phyloP scores from a whole-genome alignment of 2,888 invertebrate species.

The Erpobdella octoculata region DNA sequence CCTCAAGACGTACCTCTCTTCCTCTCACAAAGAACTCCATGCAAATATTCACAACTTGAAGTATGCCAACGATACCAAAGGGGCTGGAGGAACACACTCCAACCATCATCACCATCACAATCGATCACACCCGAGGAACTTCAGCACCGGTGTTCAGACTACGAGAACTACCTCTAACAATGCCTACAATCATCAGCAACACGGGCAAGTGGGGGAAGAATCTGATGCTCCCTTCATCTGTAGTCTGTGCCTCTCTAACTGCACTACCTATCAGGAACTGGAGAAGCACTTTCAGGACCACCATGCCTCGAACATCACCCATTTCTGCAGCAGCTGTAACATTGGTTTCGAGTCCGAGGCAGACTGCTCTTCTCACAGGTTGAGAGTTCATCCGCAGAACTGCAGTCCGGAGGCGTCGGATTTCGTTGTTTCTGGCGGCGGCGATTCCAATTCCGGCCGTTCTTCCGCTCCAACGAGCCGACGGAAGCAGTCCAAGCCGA shows the following conservation, averaged over 20 bases:
- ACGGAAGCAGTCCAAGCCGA: conserved; percentile 27
- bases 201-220: too few relatives aligned
- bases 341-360: conserved; percentile 21
- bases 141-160: neutral
- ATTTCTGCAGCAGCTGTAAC: conserved; percentile 15
- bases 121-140: too few relatives aligned
- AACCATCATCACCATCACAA: too few relatives aligned
- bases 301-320: conserved; percentile 11
- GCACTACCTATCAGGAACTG: neutral
- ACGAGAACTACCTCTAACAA: neutral
- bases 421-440: neutral
- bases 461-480: neutral
- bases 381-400: neutral
- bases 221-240: neutral
- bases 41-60: neutral
- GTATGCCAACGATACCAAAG: neutral
- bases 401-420: neutral
- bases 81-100: neutral
- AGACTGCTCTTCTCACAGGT: conserved; percentile 13
- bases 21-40: neutral
- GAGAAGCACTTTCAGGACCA: neutral
- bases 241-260: conserved; percentile 9
- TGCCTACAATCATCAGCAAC: too few relatives aligned
- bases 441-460: neutral
- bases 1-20: neutral